Evolutionary conservation across 2,113 vertebrate genomes (phyloP).

Genomic region (Ceyx cyanopectus): DNA sequence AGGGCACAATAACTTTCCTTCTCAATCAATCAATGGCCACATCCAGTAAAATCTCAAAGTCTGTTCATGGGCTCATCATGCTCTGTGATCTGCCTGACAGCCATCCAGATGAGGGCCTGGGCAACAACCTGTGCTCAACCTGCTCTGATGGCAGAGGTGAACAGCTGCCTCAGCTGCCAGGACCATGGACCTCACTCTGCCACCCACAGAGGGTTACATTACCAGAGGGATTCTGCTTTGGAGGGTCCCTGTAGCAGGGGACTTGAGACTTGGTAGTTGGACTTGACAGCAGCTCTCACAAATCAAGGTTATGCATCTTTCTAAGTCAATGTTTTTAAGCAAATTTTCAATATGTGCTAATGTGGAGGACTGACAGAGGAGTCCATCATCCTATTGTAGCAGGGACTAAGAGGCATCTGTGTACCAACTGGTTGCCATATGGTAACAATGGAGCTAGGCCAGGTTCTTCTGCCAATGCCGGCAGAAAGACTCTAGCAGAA

Average conservation of each 20-base stretch:
- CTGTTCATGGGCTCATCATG: fast-evolving
- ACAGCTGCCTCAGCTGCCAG: background rate
- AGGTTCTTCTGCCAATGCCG: background rate
- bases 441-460: background rate
- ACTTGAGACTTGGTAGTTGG: background rate
- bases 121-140: background rate
- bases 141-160: background rate
- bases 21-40: background rate
- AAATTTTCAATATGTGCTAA: background rate
- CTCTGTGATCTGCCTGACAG: fast-evolving
- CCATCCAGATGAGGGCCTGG: background rate
- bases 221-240: background rate
- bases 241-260: no score
- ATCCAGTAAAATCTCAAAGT: background rate
- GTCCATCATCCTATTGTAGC: background rate
- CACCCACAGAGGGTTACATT: fast-evolving
- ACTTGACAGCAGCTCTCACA: background rate
- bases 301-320: background rate
- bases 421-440: background rate
- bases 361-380: background rate
- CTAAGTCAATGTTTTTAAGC: background rate
- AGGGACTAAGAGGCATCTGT: background rate
- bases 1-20: no score
- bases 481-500: background rate
- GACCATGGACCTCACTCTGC: fast-evolving